These are phyloP conservation scores for Palythoa grandiflora DNA, from an alignment of 92 coral and sea anemone genomes.

Conservation along the genomic window DNA sequence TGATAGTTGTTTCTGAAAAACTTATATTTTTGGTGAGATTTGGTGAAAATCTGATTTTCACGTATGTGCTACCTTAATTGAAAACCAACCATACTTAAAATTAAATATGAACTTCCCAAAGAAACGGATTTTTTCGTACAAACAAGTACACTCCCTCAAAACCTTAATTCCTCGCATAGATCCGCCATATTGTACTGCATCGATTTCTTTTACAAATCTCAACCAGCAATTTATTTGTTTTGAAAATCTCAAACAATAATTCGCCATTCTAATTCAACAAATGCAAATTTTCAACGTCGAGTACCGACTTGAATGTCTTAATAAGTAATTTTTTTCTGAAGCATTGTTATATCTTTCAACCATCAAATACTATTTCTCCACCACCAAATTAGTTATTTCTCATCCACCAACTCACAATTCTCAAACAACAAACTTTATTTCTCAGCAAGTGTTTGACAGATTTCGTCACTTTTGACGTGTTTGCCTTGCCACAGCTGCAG, in stretches of 20 bases:
- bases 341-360: neutral
- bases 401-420: neutral
- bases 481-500: neutral
- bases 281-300: neutral
- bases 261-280: neutral
- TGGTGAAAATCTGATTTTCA: no score
- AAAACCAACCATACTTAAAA: no score
- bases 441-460: neutral
- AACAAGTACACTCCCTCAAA: no score
- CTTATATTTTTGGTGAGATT: no score
- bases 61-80: no score
- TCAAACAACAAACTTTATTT: neutral
- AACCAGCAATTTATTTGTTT: no score
- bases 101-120: no score
- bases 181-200: no score
- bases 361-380: neutral
- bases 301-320: neutral
- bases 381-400: neutral
- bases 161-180: no score
- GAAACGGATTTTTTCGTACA: no score
- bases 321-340: neutral
- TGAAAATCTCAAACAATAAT: neutral
- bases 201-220: no score
- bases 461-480: constrained; percentile 3
- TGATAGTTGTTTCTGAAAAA: no score